These are phyloP conservation scores for Calliphora vomitoria DNA, from an alignment of 2,888 invertebrate species.

Conservation along the genomic window DNA sequence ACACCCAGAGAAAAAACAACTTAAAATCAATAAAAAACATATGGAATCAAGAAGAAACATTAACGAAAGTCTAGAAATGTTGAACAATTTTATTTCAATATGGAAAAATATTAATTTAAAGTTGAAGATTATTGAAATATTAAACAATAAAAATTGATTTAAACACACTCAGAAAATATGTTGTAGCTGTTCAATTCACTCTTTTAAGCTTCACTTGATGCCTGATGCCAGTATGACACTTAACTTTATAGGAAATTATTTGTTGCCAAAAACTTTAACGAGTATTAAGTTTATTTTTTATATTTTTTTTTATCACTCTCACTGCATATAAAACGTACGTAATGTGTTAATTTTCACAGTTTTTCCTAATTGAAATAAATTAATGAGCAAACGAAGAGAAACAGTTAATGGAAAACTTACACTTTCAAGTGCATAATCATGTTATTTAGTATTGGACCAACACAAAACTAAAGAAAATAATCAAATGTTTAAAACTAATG, in stretches of 20 bases:
- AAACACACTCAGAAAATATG: too few species aligned
- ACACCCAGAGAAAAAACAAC: too few species aligned
- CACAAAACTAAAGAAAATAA: neutral
- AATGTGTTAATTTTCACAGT: constrained; percentile 45
- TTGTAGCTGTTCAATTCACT: neutral
- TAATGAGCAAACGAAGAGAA: constrained; percentile 2
- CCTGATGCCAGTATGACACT: neutral
- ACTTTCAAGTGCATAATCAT: constrained; percentile 46
- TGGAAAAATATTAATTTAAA: too few species aligned
- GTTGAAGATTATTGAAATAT: too few species aligned
- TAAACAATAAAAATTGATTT: too few species aligned
- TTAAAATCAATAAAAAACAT: too few species aligned
- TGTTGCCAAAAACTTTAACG: neutral
- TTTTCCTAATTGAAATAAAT: constrained; percentile 42
- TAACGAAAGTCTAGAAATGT: too few species aligned
- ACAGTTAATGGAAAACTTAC: constrained; percentile 19
- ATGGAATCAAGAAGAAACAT: too few species aligned
- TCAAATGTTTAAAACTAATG: neutral
- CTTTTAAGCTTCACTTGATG: neutral
- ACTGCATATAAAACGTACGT: constrained; percentile 19
- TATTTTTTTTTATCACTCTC: constrained; percentile 21
- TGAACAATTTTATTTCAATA: too few species aligned
- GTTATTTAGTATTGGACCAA: neutral
- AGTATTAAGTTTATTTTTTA: neutral
- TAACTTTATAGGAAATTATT: neutral